phyloP scores from a whole-genome alignment of 2,113 vertebrate genomes.

The Alethe castanea region DNA sequence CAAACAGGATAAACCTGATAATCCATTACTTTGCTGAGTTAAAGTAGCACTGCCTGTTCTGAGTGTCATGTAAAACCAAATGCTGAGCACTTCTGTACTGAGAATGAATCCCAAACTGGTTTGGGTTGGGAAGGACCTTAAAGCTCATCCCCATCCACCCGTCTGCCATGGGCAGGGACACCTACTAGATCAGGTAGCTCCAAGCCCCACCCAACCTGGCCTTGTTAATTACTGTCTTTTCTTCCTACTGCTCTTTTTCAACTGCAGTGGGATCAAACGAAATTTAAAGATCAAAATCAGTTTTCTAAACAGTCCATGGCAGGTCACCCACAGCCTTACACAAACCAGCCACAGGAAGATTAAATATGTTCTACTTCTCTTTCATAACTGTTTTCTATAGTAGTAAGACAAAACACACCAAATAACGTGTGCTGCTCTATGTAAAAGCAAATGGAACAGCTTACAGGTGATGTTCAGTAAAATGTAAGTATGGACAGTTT shows the following conservation, averaged over 20 bases:
- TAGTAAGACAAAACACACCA: not conserved
- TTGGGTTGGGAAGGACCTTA: not conserved
- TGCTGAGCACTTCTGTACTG: accelerated
- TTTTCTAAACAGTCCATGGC: not conserved
- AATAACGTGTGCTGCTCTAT: accelerated
- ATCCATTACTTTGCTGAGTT: not conserved
- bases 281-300: not conserved
- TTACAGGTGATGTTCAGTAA: not conserved
- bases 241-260: not conserved
- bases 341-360: not conserved
- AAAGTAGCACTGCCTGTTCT: not conserved
- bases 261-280: too few species aligned
- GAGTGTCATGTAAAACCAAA: not conserved
- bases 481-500: not conserved
- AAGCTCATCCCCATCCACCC: not conserved
- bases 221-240: not conserved
- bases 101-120: not conserved
- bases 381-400: not conserved
- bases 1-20: not conserved
- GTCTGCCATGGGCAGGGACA: not conserved
- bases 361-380: not conserved
- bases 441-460: not conserved
- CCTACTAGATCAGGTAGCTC: not conserved
- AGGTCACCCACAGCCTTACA: not conserved
- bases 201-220: not conserved